phyloP scores from a whole-genome alignment of 1,140 invertebrate species.

The Drosophila teissieri region DNA sequence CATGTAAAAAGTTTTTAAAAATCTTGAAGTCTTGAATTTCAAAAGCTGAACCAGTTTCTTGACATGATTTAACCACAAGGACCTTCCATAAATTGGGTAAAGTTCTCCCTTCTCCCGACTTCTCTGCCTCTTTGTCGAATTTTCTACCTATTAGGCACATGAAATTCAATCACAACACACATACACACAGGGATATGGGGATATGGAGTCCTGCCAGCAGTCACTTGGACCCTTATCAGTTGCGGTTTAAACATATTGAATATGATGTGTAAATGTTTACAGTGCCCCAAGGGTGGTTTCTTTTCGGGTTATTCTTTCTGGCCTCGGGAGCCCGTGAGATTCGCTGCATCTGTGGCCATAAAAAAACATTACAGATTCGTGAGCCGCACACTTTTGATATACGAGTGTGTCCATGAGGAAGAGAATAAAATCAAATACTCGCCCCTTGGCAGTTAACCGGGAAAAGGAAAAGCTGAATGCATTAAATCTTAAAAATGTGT shows the following conservation, averaged over 20 bases:
- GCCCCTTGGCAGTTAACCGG: slow-evolving; percentile 40
- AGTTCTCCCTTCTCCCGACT: background rate
- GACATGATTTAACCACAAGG: background rate
- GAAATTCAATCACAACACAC: slow-evolving; percentile 75
- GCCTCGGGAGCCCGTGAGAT: slow-evolving; percentile 43
- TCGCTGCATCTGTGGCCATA: slow-evolving; percentile 61
- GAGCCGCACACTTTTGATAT: slow-evolving; percentile 38
- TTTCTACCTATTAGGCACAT: slow-evolving; percentile 82
- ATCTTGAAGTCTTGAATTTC: background rate
- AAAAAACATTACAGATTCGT: slow-evolving; percentile 51
- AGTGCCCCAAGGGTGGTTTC: slow-evolving; percentile 23
- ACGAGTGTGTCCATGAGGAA: slow-evolving; percentile 50
- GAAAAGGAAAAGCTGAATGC: slow-evolving; percentile 26
- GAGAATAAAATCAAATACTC: slow-evolving; percentile 50
- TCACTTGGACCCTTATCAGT: slow-evolving; percentile 72
- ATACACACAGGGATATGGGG: slow-evolving; percentile 1
- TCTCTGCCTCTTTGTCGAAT: slow-evolving; percentile 64
- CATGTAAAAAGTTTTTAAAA: no score
- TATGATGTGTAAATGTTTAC: slow-evolving; percentile 72
- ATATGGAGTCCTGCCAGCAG: slow-evolving; percentile 21
- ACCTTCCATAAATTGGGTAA: slow-evolving; percentile 15
- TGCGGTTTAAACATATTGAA: slow-evolving; percentile 75
- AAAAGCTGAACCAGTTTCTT: background rate
- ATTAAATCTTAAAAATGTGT: slow-evolving; percentile 54
- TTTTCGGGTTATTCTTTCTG: slow-evolving; percentile 1